Conservation (phyloP, 2,888 invertebrate species). For the Physocephala rufipes region DNA sequence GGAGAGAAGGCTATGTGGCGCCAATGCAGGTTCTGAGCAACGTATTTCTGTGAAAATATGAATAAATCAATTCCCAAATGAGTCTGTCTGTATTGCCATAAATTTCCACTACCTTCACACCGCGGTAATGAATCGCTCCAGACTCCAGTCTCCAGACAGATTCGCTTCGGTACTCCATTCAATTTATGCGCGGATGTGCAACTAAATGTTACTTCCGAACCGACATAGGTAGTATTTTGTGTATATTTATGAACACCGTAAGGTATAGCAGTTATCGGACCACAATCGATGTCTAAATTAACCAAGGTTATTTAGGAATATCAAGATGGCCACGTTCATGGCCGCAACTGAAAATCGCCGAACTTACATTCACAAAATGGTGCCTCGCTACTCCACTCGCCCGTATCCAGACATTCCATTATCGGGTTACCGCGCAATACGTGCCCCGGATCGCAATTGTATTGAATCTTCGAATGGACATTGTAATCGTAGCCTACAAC, state of each 20-base stretch:
- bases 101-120: conserved; percentile 73
- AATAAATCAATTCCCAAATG: not conserved
- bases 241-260: conserved; percentile 81
- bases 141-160: conserved; percentile 77
- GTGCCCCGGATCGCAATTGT: conserved; percentile 88
- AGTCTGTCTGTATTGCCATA: not conserved
- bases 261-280: conserved; percentile 80
- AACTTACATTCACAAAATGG: conserved; percentile 85
- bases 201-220: conserved; percentile 81
- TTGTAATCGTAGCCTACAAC: conserved; percentile 91
- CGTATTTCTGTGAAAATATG: conserved; percentile 75
- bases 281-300: conserved; percentile 76
- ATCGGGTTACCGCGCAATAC: conserved; percentile 77
- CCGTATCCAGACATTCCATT: conserved; percentile 77
- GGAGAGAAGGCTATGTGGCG: conserved; percentile 86
- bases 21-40: conserved; percentile 83
- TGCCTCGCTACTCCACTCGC: conserved; percentile 85
- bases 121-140: conserved; percentile 88
- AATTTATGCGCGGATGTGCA: conserved; percentile 84
- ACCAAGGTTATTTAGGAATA: not conserved
- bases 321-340: not conserved
- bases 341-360: not conserved
- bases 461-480: conserved; percentile 86
- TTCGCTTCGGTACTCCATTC: conserved; percentile 76
- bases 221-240: conserved; percentile 82